Base-by-base conservation (phyloP, 1,140 invertebrate genomes). In the Diuraphis noxia region DNA sequence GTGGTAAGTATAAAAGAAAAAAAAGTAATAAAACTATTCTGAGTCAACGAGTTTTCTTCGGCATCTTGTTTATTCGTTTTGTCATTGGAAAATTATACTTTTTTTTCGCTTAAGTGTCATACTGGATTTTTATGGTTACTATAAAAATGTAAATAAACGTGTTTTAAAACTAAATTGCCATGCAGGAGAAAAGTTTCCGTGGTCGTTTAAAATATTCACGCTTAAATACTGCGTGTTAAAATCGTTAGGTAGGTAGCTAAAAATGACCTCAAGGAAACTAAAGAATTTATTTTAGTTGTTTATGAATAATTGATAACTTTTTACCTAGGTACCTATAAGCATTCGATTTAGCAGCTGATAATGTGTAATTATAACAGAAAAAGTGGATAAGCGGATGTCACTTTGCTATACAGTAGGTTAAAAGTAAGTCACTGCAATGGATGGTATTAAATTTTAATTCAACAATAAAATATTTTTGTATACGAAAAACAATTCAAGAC, bases 1-100 rank as follows among this genome's bases (percentile, higher is more conserved):
- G 9, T 34, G 46, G 21, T 25, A 34, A 86, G 46, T 52, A 86
- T 30, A 49, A 49, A 49, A 86, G 17, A 49, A 86, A 38, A 85
- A 46, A 86, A 86, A 86, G 34, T 86, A 86, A 86, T 86, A 86
- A 52, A 86, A 86, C 36, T 52, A 86, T 86, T 86, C 85, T 36
- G 34, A 52, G 85, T 49, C 85, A 5, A 86, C 34, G 46, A 86
- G 85, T 86, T 86, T 52, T 52, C n/a, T 52, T 52, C 43, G 85
- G 43, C 43, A 36, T 86, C 85, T 86, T 36, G 34, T 46, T 52
- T 52, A 86, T 86, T 86, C 85, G 85, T 86, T 86, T 86, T 52
- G 85, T 86, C 85, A 43, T 86, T 86, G 36, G 85, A 86, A 86
- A 86, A 86, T 86, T 86, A 86, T 86, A 25, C 34, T 49, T 86